Evolutionary conservation across 2,888 invertebrate species (phyloP).

Genomic region (Lasioglossum oenotherae): DNA sequence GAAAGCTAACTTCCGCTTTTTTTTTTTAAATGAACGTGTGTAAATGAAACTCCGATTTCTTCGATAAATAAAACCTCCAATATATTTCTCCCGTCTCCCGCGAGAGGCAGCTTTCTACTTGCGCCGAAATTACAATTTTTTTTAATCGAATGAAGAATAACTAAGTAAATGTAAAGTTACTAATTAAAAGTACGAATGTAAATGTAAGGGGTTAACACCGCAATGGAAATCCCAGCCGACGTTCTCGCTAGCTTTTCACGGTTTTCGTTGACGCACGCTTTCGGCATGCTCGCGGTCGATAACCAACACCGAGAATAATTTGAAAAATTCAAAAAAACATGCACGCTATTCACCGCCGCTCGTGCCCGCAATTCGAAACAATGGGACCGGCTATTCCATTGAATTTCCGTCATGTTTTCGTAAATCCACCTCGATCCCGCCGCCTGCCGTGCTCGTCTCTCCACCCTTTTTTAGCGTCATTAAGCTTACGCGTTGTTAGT

Average conservation of each 20-base stretch:
- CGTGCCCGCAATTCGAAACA: not conserved
- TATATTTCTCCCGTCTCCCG: not conserved
- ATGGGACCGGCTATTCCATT: not conserved
- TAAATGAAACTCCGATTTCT: not conserved
- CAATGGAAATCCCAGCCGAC: not conserved
- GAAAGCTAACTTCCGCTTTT: not conserved
- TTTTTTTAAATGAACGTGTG: not conserved
- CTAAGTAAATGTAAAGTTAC: too few relatives aligned
- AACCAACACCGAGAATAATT: slow-evolving; percentile 19
- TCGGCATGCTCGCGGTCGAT: slow-evolving; percentile 1
- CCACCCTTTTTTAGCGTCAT: not conserved
- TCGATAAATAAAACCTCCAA: not conserved
- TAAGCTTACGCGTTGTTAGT: not conserved
- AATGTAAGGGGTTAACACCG: not conserved
- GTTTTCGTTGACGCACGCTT: not conserved
- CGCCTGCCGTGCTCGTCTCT: not conserved
- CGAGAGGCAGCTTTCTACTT: not conserved
- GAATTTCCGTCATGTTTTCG: slow-evolving; percentile 9
- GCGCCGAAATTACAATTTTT: not conserved
- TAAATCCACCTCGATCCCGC: not conserved
- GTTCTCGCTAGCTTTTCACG: not conserved
- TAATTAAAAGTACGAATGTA: too few relatives aligned
- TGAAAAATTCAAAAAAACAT: slow-evolving; percentile 22
- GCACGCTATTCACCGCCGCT: not conserved
- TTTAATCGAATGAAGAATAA: not conserved